Evolutionary conservation across 2,888 invertebrate species (phyloP), one percentile per base, ranked within the genome.

Genomic region (Chrysopilus asiliformis): DNA sequence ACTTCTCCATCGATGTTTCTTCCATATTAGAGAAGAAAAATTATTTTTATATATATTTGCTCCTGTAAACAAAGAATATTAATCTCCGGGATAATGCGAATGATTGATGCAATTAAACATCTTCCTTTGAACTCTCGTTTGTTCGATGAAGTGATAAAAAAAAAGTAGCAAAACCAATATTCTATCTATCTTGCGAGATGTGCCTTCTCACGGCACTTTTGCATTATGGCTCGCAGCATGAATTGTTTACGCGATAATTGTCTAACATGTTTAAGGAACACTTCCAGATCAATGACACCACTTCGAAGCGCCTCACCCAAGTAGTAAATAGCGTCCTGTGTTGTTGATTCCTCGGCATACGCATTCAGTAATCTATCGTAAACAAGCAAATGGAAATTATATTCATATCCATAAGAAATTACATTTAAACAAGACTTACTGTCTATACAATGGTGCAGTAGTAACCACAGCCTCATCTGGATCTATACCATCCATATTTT

Each of bases 271-370:
- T 94, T 94, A 51, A 98, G 71, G 67, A 95, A 98, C 36, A 86
- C 83, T 56, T 98, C 95, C 53, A 97, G 67, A 67, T 94, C 94
- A 53, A 99, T 87, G 6, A 90, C 87, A 43, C 85, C 82, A 49
- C 85, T 80, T 44, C 93, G 74, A 42, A 97, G 64, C 8, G 91
- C 94, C 67, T 95, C 93, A 7, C 94, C 94, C 65, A 99, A 78
- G 58, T 93, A 94, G 61, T 97, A 99, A 56, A 98, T 93, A 42
- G 94, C 89, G 70, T 98, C 98, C 68, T 98, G 97, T 35, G 89
- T 76, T 12, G 98, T 94, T 43, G 95, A 91, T 68, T 98, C 98
- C 64, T 97, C 94, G 33, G 93, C 91, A 68, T 89, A 95, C 28
- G 91, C 82, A 64, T 85, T 89, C 42, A 95, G 65, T 53, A 97